Base-by-base conservation (phyloP, 2,113 vertebrate species). In the Siniperca chuatsi region DNA sequence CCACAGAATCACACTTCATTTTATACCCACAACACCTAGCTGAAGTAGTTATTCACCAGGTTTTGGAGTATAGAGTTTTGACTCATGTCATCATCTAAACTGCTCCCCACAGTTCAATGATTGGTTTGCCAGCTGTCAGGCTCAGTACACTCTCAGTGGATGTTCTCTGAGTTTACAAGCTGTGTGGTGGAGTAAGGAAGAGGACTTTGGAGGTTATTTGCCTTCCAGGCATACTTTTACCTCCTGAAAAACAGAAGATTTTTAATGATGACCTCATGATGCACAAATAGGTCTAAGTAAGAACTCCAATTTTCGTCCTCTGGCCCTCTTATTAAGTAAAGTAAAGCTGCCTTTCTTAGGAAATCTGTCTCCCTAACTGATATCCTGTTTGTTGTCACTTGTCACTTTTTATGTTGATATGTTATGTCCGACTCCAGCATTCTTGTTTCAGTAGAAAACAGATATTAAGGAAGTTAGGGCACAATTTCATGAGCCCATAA, bases 81-180 rank as follows among this genome's bases (percentile, higher is more conserved):
- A 70, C 66, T 85, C 44, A n/a, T 60, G 44, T 40, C 65, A 60
- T 80, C 75, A 67, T 79, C 78, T n/a, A 13, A 67, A 83, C 44
- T 42, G 50, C 68, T 80, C 85, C 73, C 42, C 16, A 12, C 29
- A 46, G 75, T n/a, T 80, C 76, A 58, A 71, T 35, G 89, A 88
- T 88, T 75, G 78, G 15, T 84, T 88, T 58, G 57, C 68, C 85
- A 87, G 80, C 85, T 80, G 84, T 87, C 79, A 57, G 66, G 52
- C 70, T 58, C 54, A 11, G 73, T 54, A 75, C 12, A 9, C 25
- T 81, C 80, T 71, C 76, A 18, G 76, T 18, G 66, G 80, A 86
- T 37, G 64, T 62, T 76, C 54, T 44, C 44, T 29, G 35, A 50
- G 64, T 78, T 79, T 68, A 20, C 52, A 67, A 65, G 29, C 74